Evolutionary conservation across 2,888 invertebrate genomes (phyloP), one percentile per base, ranked within the genome.

Genomic region (Pammene fasciana): DNA sequence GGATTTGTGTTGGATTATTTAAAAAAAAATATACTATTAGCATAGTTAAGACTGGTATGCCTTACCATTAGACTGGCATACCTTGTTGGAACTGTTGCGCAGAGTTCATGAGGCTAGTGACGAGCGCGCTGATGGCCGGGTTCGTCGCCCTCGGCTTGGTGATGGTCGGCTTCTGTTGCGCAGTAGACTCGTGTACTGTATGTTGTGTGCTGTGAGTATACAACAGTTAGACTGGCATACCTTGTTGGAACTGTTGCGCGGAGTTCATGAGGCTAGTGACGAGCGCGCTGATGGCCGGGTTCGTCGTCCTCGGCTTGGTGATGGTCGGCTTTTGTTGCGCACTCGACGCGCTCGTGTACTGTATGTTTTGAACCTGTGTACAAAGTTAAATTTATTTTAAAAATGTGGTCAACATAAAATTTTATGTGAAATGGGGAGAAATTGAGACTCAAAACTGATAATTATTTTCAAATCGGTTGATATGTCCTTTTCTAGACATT

Each of bases 181-280:
- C 83, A 48, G 87, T 84, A 67, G 90, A 45, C 79, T 90, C 38
- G 92, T 89, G 75, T 92, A 92, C 73, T 92, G 92, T 56, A 92
- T 87, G 68, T 86, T 92, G 80, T 92, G 92, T 65, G 89, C 92
- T 92, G 76, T 10, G 71, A 57, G 38, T 26, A 26, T 26, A 26
- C 26, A 26, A 4, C 26, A 26, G 26, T 26, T 26, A 26, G 26
- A 26, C 4, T 9, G 8, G 11, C 26, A 43, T 55, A 93, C 93
- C 93, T 89, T 96, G 96, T 83, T 95, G 95, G 84, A 96, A 96
- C 82, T 96, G 96, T 84, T 96, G 96, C 52, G 96, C 96, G 9
- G 96, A 96, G 83, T 96, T 96, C 96, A 96, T 96, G 48, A 97
- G 94, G 82, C 96, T 96, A 73, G 95, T 96, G 72, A 96, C 96